Conservation (phyloP, 1,140 invertebrate genomes). For the Drosophila parabipectinata region DNA sequence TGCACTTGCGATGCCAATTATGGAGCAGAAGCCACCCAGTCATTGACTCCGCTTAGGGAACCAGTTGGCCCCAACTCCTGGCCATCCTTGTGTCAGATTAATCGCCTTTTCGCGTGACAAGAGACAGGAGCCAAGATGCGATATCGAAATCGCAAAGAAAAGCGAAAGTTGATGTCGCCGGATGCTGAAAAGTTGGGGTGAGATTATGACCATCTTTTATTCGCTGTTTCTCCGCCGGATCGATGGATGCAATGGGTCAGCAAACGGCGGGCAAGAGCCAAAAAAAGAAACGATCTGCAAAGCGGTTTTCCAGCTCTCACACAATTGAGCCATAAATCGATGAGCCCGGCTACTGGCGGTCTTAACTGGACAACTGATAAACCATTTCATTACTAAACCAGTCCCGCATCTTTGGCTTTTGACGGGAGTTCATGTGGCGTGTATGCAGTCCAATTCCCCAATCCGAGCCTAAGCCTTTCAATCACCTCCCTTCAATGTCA, state of each 20-base stretch:
- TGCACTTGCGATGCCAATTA: constrained; percentile 50
- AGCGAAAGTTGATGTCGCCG: constrained; percentile 75
- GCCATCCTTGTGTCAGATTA: constrained; percentile 42
- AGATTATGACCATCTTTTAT: constrained; percentile 57
- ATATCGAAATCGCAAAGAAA: constrained; percentile 41
- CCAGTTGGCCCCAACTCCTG: constrained; percentile 36
- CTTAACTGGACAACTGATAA: constrained; percentile 29
- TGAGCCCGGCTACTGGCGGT: constrained; percentile 37
- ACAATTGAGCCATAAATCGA: constrained; percentile 55
- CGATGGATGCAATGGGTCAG: constrained; percentile 64
- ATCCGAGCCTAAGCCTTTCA: background rate
- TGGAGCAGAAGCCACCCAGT: constrained; percentile 66
- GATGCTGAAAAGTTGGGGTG: constrained; percentile 50
- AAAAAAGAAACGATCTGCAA: constrained; percentile 40
- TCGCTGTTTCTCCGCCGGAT: constrained; percentile 38
- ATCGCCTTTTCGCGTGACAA: constrained; percentile 59
- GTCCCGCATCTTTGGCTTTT: constrained; percentile 18
- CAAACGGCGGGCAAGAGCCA: constrained; percentile 36
- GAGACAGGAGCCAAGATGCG: constrained; percentile 19
- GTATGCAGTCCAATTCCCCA: too few species aligned
- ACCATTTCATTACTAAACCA: constrained; percentile 8
- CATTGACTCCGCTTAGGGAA: constrained; percentile 56
- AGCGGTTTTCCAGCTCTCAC: constrained; percentile 61
- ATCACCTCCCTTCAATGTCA: constrained; percentile 3
- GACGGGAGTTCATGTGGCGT: background rate